Evolutionary conservation across 2,113 vertebrate genomes (phyloP), one percentile per base, ranked within the genome.

Genomic region (Sardina pilchardus): DNA sequence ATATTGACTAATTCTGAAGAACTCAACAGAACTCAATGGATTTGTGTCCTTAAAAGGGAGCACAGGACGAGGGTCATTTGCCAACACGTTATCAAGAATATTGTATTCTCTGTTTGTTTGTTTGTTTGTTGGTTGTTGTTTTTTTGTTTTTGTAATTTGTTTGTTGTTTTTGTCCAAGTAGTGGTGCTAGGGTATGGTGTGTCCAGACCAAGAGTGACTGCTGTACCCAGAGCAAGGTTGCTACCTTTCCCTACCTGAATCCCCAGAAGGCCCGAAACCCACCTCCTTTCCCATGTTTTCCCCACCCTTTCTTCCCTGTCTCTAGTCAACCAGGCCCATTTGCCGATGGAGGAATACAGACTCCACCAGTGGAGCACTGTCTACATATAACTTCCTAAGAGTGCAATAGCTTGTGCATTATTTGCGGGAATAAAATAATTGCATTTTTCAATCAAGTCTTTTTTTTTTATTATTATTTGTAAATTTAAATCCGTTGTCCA

Each of bases 371-470:
- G 94, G 95, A 96, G 94, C 94, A 95, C 92, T 94, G 94, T 95
- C 93, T 92, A 94, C 93, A 94, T 85, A 88, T 94, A 90, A 87
- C 94, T 92, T 95, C 93, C 93, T 89, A 90, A 86, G 94, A 87
- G 96, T 97, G 96, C 95, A 95, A 96, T 96, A 96, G 95, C 93
- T 94, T 96, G 90, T 95, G 87, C 88, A 91, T 87, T 89, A 87
- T 89, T 86, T 93, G 92, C 94, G 93, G 94, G 93, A 88, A 91
- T 94, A 85, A 91, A 82, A 94, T 89, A 92, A 91, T 90, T 92
- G 91, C 82, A 87, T 85, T 90, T 87, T 94, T 90, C 90, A 86
- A 89, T 94, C 91, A 93, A 87, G 90, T 89, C 94, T 86, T 87
- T 44, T 34, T 59, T 83, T 88, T 84, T 93, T 92, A 93, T 93